These are phyloP conservation scores for Gymnocheta viridis DNA, from an alignment of 2,888 invertebrate species.

Conservation along the genomic window DNA sequence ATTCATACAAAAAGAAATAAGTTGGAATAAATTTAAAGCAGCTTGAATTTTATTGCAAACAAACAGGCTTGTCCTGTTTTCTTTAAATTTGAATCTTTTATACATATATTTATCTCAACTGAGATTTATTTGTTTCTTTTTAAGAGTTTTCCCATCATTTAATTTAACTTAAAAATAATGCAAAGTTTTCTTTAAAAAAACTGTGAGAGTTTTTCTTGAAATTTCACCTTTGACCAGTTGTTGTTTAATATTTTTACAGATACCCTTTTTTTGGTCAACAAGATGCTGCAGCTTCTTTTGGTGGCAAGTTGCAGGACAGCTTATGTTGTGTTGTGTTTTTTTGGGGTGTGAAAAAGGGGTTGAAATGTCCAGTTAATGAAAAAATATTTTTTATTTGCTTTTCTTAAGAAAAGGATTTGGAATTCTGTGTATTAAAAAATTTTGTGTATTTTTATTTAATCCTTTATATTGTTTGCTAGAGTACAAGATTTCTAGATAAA, in stretches of 20 bases:
- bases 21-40: background rate
- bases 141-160: conserved; percentile 27
- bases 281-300: conserved; percentile 71
- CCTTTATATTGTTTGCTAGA: too few relatives aligned
- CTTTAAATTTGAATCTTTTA: too few relatives aligned
- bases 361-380: conserved; percentile 56
- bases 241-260: conserved; percentile 13
- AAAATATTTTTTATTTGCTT: background rate
- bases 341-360: conserved; percentile 58
- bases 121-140: background rate
- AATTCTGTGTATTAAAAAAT: background rate
- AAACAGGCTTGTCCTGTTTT: conserved; percentile 66
- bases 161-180: conserved; percentile 2
- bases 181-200: conserved; percentile 60
- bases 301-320: conserved; percentile 24
- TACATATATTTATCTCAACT: background rate
- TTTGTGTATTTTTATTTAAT: background rate
- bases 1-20: background rate
- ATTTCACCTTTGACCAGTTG: conserved; percentile 76
- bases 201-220: conserved; percentile 76
- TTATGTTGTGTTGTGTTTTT: conserved; percentile 3
- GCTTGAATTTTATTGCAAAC: background rate
- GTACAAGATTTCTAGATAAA: too few relatives aligned
- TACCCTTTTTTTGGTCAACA: conserved; percentile 58
- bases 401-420: background rate